phyloP scores from a whole-genome alignment of 2,113 vertebrate species.

The Chlorodrepanis virens region DNA sequence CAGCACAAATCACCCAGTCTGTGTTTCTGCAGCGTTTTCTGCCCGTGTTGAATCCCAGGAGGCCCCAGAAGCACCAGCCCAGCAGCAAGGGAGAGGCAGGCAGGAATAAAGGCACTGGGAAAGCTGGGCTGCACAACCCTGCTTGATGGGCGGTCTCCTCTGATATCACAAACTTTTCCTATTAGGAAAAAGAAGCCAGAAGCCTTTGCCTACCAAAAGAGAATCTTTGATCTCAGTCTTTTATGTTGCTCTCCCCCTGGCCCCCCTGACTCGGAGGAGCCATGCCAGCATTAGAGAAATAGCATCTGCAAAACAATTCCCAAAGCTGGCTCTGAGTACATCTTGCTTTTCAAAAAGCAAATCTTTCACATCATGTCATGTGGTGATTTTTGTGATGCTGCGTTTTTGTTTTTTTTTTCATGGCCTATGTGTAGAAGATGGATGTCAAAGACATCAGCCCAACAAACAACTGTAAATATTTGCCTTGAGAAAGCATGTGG shows the following conservation, averaged over 20 bases:
- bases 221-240: conserved; percentile 67
- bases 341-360: conserved; percentile 44
- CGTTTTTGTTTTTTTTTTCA: not conserved
- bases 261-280: conserved; percentile 32
- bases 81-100: not conserved
- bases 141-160: conserved; percentile 62
- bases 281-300: conserved; percentile 54
- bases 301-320: conserved; percentile 57
- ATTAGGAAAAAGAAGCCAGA: conserved; percentile 69
- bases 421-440: not conserved
- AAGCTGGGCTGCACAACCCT: conserved; percentile 54
- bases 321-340: not conserved
- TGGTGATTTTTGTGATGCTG: conserved; percentile 30
- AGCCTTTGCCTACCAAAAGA: conserved; percentile 67
- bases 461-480: conserved; percentile 34
- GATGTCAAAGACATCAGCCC: not conserved
- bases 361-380: conserved; percentile 31
- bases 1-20: not conserved
- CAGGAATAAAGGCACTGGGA: not conserved
- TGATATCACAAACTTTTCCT: conserved; percentile 68
- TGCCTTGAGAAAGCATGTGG: conserved; percentile 58
- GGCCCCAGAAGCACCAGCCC: not conserved
- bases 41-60: not conserved
- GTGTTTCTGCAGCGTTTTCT: not conserved
- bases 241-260: conserved; percentile 28